Evolutionary conservation across 37 sponge, comb jelly and placozoan species (phyloP), one percentile per base, ranked within the genome.

Genomic region (Oopsacas minuta): DNA sequence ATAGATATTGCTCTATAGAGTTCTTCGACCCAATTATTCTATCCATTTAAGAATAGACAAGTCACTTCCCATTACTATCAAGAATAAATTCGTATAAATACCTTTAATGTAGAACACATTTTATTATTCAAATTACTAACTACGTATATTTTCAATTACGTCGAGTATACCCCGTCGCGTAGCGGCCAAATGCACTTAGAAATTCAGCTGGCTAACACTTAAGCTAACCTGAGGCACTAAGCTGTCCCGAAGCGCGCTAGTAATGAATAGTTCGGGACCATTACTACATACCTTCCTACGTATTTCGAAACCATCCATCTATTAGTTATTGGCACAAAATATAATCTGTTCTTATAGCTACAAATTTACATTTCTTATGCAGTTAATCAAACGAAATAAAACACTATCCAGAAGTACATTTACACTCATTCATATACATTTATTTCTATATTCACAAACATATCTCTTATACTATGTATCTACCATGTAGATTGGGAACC

Each of bases 401-500:
- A 15, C 15, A 42, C 15, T 17, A 15, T 17, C 8, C 15, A 8
- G 12, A 42, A 42, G 49, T 42, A 42, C 49, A 42, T 17, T 17
- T 15, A 42, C 8, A 17, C 49, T 15, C 8, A 42, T 42, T 15
- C 15, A 17, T 15, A 15, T 15, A 17, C 8, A 15, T 8, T 42
- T 42, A 42, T 42, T 17, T 42, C 49, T 42, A 42, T 17, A 42
- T 42, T 42, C 15, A 42, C 49, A 42, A 42, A 15, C 49, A 15
- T 42, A 42, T 8, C 49, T 42, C 49, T 42, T n/a, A n/a, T n/a
- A 10, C 32, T 61, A 32, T 3, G 75, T 7, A 61, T 61, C 75
- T n/a, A 61, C 75, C 81, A 17, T 84, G 28, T 25, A 36, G 28
- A 84, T 23, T 15, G 49, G 85, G n/a, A 61, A 84, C n/a, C 52